These are phyloP conservation scores for Drosophila peninsularis DNA, from an alignment of 2,888 invertebrate genomes.

Conservation along the genomic window DNA sequence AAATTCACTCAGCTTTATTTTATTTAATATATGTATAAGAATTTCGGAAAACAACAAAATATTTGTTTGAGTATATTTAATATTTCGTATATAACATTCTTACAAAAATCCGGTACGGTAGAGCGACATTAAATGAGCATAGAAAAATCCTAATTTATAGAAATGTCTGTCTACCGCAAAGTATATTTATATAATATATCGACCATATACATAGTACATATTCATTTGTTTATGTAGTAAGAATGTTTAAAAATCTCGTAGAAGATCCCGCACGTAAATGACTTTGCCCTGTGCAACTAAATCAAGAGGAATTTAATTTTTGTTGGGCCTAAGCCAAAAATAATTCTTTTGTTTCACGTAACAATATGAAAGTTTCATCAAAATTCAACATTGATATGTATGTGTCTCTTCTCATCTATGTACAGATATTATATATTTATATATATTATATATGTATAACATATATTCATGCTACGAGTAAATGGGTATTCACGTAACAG, in stretches of 20 bases:
- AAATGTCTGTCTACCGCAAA: conserved; percentile 8
- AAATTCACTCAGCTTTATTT: background rate
- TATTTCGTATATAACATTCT: conserved; percentile 1
- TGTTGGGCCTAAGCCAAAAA: conserved; percentile 58
- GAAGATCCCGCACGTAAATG: conserved; percentile 43
- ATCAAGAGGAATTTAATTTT: conserved; percentile 62
- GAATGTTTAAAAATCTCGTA: conserved; percentile 42
- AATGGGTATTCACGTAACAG: conserved; percentile 25
- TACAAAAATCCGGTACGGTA: conserved; percentile 5
- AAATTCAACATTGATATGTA: conserved; percentile 51
- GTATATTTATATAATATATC: conserved; percentile 9
- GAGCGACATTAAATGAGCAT: conserved; percentile 29
- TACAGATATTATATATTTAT: background rate
- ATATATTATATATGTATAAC: conserved; percentile 1
- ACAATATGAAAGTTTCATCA: conserved; percentile 65
- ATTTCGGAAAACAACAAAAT: background rate
- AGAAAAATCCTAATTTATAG: conserved; percentile 20
- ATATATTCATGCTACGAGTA: conserved; percentile 8
- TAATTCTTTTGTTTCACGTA: conserved; percentile 60
- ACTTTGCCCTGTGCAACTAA: conserved; percentile 59
- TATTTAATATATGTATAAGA: background rate
- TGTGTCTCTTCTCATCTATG: conserved; percentile 22
- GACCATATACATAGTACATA: conserved; percentile 4
- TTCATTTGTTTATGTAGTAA: conserved; percentile 37
- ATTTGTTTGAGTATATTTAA: conserved; percentile 12